phyloP scores from a whole-genome alignment of 1,140 invertebrate species.

The Drosophila pectinifera region DNA sequence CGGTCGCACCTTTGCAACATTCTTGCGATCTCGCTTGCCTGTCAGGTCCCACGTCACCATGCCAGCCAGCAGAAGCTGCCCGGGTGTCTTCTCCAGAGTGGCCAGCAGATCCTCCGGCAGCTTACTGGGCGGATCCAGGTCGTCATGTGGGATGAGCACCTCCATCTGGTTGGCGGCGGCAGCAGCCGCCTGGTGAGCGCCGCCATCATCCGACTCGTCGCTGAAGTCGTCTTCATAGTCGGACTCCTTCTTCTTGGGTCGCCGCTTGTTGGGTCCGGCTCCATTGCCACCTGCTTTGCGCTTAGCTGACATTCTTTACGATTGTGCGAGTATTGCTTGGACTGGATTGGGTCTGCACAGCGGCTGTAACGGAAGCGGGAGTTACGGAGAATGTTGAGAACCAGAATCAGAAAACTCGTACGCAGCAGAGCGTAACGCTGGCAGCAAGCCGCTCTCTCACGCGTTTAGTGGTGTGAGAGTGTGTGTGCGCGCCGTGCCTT shows the following conservation, averaged over 20 bases:
- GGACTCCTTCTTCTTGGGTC: conserved; percentile 86
- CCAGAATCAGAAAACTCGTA: conserved; percentile 52
- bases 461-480: conserved; percentile 38
- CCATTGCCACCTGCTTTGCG: conserved; percentile 82
- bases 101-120: conserved; percentile 87
- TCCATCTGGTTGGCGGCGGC: conserved; percentile 83
- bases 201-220: conserved; percentile 82
- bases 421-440: conserved; percentile 62
- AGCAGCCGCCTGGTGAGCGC: conserved; percentile 70
- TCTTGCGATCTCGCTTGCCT: conserved; percentile 86
- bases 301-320: conserved; percentile 79
- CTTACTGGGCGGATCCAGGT: conserved; percentile 85
- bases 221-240: conserved; percentile 86
- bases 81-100: conserved; percentile 87
- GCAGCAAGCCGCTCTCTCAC: conserved; percentile 47
- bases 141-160: conserved; percentile 85
- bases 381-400: conserved; percentile 32
- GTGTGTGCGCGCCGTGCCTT: conserved; percentile 31
- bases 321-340: conserved; percentile 15
- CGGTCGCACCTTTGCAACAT: conserved; percentile 87
- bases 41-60: conserved; percentile 89
- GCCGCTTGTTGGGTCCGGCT: conserved; percentile 84
- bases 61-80: conserved; percentile 87
- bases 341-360: conserved; percentile 35
- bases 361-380: conserved; percentile 57